phyloP scores from a whole-genome alignment of 1,140 invertebrate species.

The Oryctes rhinoceros region DNA sequence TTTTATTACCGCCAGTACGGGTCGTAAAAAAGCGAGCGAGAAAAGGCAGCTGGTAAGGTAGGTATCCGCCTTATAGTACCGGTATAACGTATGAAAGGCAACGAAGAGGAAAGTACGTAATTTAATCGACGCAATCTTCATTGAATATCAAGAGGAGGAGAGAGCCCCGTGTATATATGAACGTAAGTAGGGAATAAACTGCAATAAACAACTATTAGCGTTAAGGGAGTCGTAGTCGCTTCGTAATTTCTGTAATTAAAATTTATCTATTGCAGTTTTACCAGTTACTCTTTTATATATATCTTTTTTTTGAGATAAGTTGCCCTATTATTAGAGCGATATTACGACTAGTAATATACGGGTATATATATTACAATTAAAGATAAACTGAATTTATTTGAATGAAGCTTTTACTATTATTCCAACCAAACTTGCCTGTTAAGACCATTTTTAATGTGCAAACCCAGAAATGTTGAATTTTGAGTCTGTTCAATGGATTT shows the following conservation, averaged over 20 bases:
- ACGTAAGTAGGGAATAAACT: background rate
- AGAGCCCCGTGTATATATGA: background rate
- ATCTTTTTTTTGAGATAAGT: background rate
- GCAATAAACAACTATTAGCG: constrained; percentile 15
- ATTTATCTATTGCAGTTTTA: constrained; percentile 22
- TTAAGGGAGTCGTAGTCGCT: background rate
- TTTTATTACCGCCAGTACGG: constrained; percentile 6
- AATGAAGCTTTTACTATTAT: background rate
- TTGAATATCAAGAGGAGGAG: constrained; percentile 14
- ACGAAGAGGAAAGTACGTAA: background rate
- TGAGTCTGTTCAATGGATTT: too few relatives aligned
- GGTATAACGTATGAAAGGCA: background rate
- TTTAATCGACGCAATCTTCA: constrained; percentile 24
- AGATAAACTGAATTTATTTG: background rate
- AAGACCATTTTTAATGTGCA: too few relatives aligned
- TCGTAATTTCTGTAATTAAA: constrained; percentile 16
- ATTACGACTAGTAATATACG: background rate
- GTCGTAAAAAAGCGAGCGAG: constrained; percentile 7
- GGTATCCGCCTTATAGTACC: background rate
- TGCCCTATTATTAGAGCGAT: background rate
- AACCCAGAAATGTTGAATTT: too few relatives aligned
- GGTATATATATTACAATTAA: background rate
- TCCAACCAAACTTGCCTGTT: too few relatives aligned
- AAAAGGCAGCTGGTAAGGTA: background rate
- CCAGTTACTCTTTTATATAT: background rate